Conservation (phyloP, 1,140 invertebrate genomes). For the Zaprionus ghesquierei region DNA sequence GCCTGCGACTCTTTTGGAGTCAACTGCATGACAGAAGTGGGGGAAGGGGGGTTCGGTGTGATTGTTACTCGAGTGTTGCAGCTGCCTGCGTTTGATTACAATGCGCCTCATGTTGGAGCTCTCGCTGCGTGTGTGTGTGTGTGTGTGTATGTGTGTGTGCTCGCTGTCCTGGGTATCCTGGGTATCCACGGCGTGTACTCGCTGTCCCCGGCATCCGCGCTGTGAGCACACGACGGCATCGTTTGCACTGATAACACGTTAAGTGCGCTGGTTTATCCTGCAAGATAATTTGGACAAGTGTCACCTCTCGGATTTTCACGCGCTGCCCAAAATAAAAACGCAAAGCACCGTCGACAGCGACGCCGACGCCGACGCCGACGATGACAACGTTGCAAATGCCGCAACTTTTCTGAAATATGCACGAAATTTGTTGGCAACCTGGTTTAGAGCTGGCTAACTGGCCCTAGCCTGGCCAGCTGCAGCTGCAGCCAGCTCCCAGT, state of each 20-base stretch:
- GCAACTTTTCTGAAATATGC: slow-evolving; percentile 51
- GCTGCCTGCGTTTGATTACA: slow-evolving; percentile 78
- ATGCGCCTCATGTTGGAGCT: slow-evolving; percentile 59
- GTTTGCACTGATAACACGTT: slow-evolving; percentile 77
- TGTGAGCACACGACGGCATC: slow-evolving; percentile 43
- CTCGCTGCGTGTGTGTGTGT: neutral
- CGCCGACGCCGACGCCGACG: slow-evolving; percentile 1
- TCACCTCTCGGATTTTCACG: slow-evolving; percentile 79
- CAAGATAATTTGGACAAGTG: slow-evolving; percentile 80
- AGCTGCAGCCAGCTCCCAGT: slow-evolving; percentile 17
- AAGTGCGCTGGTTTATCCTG: slow-evolving; percentile 78
- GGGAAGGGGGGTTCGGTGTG: slow-evolving; percentile 1
- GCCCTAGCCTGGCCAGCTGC: slow-evolving; percentile 32
- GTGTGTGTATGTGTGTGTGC: neutral
- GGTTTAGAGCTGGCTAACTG: slow-evolving; percentile 27
- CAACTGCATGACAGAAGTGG: slow-evolving; percentile 64
- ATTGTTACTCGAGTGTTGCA: slow-evolving; percentile 65
- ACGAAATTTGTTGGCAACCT: slow-evolving; percentile 35
- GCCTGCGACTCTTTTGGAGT: slow-evolving; percentile 64
- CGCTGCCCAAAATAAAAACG: slow-evolving; percentile 44
- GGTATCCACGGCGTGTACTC: neutral
- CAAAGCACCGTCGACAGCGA: slow-evolving; percentile 1
- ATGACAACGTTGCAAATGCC: slow-evolving; percentile 36
- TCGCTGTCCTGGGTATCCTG: slow-evolving; percentile 1
- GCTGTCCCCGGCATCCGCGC: neutral